A percentile compares a stretch with the other conserved stretches of the same genome.
phyloP scores from a whole-genome alignment of 2,113 vertebrate genomes.

The Baryphthengus martii region DNA sequence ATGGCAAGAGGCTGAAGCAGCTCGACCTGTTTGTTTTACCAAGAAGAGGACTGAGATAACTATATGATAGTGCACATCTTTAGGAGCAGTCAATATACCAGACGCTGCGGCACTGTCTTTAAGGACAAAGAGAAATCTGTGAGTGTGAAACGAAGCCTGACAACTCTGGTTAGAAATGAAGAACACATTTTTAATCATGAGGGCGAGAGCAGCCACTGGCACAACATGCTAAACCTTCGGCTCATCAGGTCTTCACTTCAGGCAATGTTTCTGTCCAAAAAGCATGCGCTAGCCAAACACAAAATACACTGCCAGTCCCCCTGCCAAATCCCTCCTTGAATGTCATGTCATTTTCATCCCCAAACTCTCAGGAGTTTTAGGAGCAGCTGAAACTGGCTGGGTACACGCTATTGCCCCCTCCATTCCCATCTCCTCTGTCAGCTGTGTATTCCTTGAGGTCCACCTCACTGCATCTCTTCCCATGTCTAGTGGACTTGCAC shows the following conservation, averaged over 20 bases:
- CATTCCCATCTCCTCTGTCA: neutral
- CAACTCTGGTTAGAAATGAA: neutral
- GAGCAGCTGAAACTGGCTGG: neutral
- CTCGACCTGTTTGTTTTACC: neutral
- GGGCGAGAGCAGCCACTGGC: neutral
- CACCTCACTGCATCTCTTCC: rapidly evolving
- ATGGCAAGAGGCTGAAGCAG: rapidly evolving
- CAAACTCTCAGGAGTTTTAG: neutral
- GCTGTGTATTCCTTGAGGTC: rapidly evolving
- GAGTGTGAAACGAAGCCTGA: neutral
- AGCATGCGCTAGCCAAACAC: neutral
- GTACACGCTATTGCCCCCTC: neutral
- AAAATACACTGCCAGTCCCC: neutral
- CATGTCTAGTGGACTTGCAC: rapidly evolving
- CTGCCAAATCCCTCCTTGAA: neutral
- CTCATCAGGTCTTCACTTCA: neutral
- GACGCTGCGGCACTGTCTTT: neutral
- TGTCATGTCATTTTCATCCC: neutral
- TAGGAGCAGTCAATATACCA: neutral
- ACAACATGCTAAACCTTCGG: neutral
- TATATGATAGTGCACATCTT: neutral
- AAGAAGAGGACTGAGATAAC: neutral
- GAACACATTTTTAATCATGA: neutral
- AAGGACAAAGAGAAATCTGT: neutral
- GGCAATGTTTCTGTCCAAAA: neutral